phyloP scores from a whole-genome alignment of 2,113 vertebrate genomes.

The Malurus cyaneus region DNA sequence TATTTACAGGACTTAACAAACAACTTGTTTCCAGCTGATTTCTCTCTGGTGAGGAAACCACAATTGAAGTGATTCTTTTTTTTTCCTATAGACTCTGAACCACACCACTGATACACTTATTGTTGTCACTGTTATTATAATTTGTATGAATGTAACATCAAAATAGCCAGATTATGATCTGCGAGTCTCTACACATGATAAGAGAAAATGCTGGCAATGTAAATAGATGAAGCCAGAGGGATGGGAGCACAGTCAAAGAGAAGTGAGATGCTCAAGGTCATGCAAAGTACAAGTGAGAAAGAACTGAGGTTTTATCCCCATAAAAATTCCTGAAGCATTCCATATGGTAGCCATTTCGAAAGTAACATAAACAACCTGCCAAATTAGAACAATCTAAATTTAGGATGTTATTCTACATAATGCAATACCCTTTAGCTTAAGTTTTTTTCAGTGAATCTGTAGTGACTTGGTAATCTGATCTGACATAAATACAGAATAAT shows the following conservation, averaged over 20 bases:
- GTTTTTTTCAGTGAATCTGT: not conserved
- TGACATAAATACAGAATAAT: constrained; percentile 45
- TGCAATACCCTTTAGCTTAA: not conserved
- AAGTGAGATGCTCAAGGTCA: not conserved
- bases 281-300: not conserved
- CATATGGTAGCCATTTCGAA: not conserved
- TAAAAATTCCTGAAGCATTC: constrained; percentile 16
- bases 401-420: not conserved
- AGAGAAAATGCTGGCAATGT: not conserved
- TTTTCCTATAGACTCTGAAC: not conserved
- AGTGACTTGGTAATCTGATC: not conserved
- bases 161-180: not conserved
- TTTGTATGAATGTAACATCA: not conserved
- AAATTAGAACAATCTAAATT: not conserved
- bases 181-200: not conserved
- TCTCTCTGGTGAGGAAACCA: not conserved
- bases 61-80: not conserved
- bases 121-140: not conserved
- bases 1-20: not conserved
- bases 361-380: constrained; percentile 6
- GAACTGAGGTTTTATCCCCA: not conserved
- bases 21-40: not conserved
- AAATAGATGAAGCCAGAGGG: not conserved
- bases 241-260: not conserved
- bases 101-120: not conserved